Percentiles rank a stretch among this genome's conserved stretches.
Evolutionary conservation across 23 tunicate species (phyloP).

Genomic region (Ascidia mentula): DNA sequence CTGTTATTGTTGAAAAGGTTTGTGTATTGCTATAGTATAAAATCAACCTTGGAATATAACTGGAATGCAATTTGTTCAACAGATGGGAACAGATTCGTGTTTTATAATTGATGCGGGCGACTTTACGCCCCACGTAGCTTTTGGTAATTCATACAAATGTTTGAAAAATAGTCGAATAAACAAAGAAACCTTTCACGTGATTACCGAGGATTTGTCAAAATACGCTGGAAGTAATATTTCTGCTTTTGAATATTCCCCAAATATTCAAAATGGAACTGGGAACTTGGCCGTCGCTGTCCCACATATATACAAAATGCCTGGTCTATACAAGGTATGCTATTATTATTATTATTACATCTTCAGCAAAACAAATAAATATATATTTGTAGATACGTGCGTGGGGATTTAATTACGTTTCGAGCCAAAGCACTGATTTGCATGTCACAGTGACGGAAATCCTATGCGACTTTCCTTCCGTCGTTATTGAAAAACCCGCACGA

Average conservation of each 20-base stretch:
- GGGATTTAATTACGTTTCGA: conserved; percentile 59
- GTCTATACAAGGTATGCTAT: background rate
- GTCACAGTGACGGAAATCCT: conserved; percentile 49
- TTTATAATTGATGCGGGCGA: conserved; percentile 54
- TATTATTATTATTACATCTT: background rate
- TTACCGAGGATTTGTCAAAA: conserved; percentile 15
- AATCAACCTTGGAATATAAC: background rate
- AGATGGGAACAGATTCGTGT: conserved; percentile 58
- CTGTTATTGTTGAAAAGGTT: conserved; percentile 54
- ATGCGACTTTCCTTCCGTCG: conserved; percentile 67
- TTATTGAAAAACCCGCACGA: conserved; percentile 33
- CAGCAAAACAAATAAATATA: background rate
- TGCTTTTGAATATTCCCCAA: background rate
- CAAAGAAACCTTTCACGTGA: background rate
- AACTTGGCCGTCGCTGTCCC: conserved; percentile 23
- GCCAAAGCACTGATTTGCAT: background rate
- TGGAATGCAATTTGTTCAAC: background rate
- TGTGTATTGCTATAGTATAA: background rate
- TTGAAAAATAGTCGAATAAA: background rate
- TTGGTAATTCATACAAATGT: conserved; percentile 27
- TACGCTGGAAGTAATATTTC: conserved; percentile 17
- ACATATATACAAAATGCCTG: conserved; percentile 24
- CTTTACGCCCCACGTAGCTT: conserved; percentile 15
- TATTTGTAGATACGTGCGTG: conserved; percentile 26
- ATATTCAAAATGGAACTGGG: conserved; percentile 14